Evolutionary conservation across 2,797 vertebrate species (phyloP).

Genomic region (Sebastes alutus): DNA sequence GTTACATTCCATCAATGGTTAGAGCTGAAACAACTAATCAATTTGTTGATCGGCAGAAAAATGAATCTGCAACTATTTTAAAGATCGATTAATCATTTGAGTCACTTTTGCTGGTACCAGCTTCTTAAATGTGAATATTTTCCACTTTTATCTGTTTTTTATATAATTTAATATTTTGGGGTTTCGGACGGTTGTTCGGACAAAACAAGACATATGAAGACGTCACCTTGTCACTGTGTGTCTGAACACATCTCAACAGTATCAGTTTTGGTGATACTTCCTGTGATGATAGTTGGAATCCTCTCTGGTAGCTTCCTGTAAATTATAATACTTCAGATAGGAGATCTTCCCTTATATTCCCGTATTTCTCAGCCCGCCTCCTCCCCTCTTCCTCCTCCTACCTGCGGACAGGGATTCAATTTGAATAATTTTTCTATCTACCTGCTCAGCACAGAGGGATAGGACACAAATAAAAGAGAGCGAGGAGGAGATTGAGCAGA

Average conservation of each 20-base stretch:
- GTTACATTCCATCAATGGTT: too few relatives aligned
- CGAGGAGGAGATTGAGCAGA: constrained; percentile 15
- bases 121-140: neutral
- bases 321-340: too few relatives aligned
- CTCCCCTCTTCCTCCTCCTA: neutral
- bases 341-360: too few relatives aligned
- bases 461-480: constrained; percentile 10
- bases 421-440: constrained; percentile 52
- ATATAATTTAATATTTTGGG: neutral
- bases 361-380: neutral
- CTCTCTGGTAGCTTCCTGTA: too few relatives aligned
- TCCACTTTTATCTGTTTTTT: neutral
- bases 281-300: neutral
- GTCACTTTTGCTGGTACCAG: neutral
- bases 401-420: constrained; percentile 7
- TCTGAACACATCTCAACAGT: neutral
- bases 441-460: constrained; percentile 22
- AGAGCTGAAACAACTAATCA: too few relatives aligned
- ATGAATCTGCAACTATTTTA: neutral
- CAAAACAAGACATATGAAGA: neutral
- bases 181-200: neutral
- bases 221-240: neutral
- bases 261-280: neutral
- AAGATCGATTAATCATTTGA: neutral
- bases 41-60: neutral